Base-by-base conservation (phyloP, 2,888 invertebrate species). In the Polymixis lichenea region DNA sequence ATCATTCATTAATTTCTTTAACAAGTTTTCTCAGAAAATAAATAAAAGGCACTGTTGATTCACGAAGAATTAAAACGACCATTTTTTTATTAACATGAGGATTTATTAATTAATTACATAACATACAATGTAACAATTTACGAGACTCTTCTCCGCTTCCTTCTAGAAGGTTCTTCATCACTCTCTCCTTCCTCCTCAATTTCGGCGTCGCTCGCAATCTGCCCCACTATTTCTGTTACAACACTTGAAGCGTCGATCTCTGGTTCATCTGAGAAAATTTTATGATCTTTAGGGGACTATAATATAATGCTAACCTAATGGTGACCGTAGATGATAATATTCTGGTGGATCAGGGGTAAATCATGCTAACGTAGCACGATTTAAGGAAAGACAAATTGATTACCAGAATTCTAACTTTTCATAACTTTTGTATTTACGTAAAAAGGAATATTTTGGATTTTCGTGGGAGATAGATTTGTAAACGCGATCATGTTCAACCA, bases 91-190 rank as follows among this genome's bases (percentile, higher is more conserved):
- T 32, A 53, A 49, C 19, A 60, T 46, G 19, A 49, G 25, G 65
- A 79, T 64, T 58, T 61, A 78, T 71, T 82, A 15, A 25, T 17
- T 28, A 46, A 51, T 70, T 32, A 64, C 19, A 32, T 32, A 56
- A 46, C 1, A 38, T 9, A 2, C 19, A 38, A 19, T 19, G 22
- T 65, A 64, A n/a, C 11, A 32, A 38, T 46, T 87, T 86, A 93
- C 0, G 90, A 91, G 0, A 92, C 84, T 84, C 91, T 89, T 82
- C 89, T 89, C 13, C 91, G 87, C 79, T 92, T 92, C 75, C 86
- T 90, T 61, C 72, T 88, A 58, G 87, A 67, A n/a, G 80, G 61
- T 68, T 88, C 86, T 64, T 88, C 89, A 51, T 91, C 89, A n/a
- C 83, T 85, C 9, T 55, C 74, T n/a, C 76, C 82, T 46, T 49